A percentile compares a stretch with the other conserved stretches of the same genome.
phyloP scores from a whole-genome alignment of 2,888 invertebrate genomes.

The Hedya salicella region DNA sequence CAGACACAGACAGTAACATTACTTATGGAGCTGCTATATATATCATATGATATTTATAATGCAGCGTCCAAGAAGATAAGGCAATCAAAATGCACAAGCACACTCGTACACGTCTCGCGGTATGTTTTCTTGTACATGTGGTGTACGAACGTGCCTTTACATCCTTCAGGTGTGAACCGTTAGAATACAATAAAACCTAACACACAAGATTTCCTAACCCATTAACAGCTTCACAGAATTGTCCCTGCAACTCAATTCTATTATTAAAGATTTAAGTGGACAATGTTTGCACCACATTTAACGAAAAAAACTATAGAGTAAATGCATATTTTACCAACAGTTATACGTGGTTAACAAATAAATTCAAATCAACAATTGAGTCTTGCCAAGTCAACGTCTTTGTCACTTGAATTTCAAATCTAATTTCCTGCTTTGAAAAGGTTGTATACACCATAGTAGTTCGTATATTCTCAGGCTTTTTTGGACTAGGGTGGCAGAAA shows the following conservation, averaged over 20 bases:
- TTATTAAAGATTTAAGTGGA: conserved; percentile 27
- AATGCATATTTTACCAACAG: conserved; percentile 38
- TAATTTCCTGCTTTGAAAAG: neutral
- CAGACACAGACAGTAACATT: too few relatives aligned
- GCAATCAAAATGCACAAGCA: conserved; percentile 4
- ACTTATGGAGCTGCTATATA: too few relatives aligned
- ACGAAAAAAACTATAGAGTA: conserved; percentile 12
- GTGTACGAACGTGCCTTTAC: conserved; percentile 1
- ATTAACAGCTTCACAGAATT: conserved; percentile 30
- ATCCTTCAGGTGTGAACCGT: conserved; percentile 13
- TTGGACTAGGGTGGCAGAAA: conserved; percentile 15
- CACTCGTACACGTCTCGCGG: neutral
- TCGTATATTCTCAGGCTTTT: neutral
- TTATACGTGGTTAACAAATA: conserved; percentile 38
- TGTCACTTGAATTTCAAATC: conserved; percentile 46
- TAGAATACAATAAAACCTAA: conserved; percentile 3
- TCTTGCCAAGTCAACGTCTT: conserved; percentile 42
- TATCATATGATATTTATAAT: too few relatives aligned
- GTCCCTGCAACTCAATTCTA: conserved; percentile 17
- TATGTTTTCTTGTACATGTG: neutral
- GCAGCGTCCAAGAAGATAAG: neutral
- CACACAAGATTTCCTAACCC: conserved; percentile 16
- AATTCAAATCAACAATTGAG: conserved; percentile 42
- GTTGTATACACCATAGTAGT: neutral
- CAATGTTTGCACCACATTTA: conserved; percentile 31